phyloP scores from a whole-genome alignment of 2,797 vertebrate species.

The Ispidina picta region DNA sequence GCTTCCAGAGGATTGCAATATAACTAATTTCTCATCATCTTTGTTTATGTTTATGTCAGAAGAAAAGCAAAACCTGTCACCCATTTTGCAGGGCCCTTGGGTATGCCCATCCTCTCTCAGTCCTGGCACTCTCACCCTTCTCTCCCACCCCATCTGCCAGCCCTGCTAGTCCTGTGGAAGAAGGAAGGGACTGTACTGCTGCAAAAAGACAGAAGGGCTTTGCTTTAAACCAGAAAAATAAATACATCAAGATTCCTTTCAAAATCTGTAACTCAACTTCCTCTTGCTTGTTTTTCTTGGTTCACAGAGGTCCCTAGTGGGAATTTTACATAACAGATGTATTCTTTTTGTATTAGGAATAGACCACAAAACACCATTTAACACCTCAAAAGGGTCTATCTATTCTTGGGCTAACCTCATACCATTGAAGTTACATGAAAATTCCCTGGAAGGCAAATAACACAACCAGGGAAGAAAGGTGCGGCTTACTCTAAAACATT shows the following conservation, averaged over 20 bases:
- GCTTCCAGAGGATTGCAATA: not conserved
- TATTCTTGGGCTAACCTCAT: not conserved
- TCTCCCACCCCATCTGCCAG: slow-evolving; percentile 9
- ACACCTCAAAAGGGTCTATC: slow-evolving; percentile 5
- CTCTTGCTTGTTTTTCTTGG: slow-evolving; percentile 55
- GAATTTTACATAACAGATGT: slow-evolving; percentile 27
- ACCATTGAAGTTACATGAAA: not conserved
- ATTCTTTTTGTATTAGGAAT: not conserved
- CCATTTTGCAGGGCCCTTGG: not conserved
- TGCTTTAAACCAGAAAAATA: slow-evolving; percentile 46
- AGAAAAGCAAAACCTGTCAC: not conserved
- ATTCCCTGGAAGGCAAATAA: not conserved
- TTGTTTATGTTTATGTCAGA: not conserved
- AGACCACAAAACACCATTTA: not conserved
- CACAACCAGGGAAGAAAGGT: not conserved
- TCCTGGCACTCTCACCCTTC: not conserved
- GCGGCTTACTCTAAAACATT: not conserved
- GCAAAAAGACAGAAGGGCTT: slow-evolving; percentile 37
- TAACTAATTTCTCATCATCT: not conserved
- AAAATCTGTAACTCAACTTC: slow-evolving; percentile 29
- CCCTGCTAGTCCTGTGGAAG: not conserved
- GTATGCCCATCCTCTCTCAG: not conserved
- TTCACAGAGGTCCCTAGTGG: slow-evolving; percentile 11
- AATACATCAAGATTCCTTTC: slow-evolving; percentile 57
- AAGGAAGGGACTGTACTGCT: slow-evolving; percentile 26